Percentiles rank a stretch among this genome's conserved stretches.
These are phyloP conservation scores for Nipponacmea schrenckii DNA, from an alignment of 2,888 invertebrate species.

Conservation along the genomic window DNA sequence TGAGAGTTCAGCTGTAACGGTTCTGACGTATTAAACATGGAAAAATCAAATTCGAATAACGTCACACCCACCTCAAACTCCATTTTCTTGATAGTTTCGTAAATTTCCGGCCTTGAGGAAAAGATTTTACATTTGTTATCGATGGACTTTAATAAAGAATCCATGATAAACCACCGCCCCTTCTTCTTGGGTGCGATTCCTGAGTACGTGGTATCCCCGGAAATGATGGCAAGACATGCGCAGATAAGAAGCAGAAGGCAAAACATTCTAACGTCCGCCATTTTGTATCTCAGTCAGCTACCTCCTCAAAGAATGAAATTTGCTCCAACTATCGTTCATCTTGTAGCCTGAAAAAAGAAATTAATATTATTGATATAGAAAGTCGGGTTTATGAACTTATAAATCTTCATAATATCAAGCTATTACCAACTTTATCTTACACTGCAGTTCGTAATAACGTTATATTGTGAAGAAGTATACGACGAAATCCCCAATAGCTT, in stretches of 20 bases:
- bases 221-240: background rate
- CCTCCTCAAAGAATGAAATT: too few relatives aligned
- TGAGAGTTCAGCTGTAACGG: constrained; percentile 8
- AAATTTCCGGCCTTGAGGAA: background rate
- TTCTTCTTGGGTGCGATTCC: background rate
- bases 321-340: too few relatives aligned
- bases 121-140: background rate
- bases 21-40: constrained; percentile 2
- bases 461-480: too few relatives aligned
- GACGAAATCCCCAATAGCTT: too few relatives aligned
- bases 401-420: too few relatives aligned
- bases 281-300: background rate
- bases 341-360: too few relatives aligned
- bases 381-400: too few relatives aligned
- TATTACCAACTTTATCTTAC: too few relatives aligned
- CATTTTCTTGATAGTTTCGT: constrained; percentile 6
- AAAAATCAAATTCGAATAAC: constrained; percentile 14
- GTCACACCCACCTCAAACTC: background rate
- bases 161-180: background rate
- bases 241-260: background rate
- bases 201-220: background rate
- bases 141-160: background rate
- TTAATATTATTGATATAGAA: too few relatives aligned
- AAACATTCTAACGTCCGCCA: background rate
- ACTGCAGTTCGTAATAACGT: too few relatives aligned